These are phyloP conservation scores for Lasioglossum villosulum DNA, from an alignment of 2,888 invertebrate species.

Conservation along the genomic window DNA sequence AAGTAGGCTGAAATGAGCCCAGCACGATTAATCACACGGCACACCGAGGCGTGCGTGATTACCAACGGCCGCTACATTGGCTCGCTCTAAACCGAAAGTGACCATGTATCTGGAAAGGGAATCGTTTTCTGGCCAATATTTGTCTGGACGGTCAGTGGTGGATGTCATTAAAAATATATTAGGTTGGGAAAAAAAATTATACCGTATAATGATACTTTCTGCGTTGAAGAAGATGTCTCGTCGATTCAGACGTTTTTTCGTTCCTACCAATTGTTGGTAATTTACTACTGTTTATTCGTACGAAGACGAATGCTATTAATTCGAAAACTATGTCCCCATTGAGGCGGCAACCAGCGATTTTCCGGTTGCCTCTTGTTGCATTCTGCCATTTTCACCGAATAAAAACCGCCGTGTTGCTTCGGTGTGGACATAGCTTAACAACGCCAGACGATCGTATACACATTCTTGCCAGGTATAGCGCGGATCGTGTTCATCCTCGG, in stretches of 20 bases:
- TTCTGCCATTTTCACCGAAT: too few species aligned
- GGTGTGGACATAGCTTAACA: not conserved
- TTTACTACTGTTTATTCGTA: not conserved
- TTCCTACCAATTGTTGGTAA: not conserved
- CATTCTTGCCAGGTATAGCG: not conserved
- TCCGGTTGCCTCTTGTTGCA: not conserved
- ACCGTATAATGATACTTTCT: constrained; percentile 13
- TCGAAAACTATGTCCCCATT: not conserved
- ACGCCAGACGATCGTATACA: not conserved
- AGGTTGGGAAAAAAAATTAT: not conserved
- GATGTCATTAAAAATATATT: not conserved
- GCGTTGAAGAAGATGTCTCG: not conserved
- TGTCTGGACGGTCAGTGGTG: not conserved
- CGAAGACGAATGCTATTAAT: not conserved
- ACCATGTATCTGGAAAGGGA: not conserved
- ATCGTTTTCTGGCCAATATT: not conserved
- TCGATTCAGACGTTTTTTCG: not conserved
- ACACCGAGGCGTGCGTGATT: not conserved
- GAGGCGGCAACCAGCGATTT: not conserved
- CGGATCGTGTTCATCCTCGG: not conserved
- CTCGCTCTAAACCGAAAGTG: not conserved
- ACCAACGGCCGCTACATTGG: not conserved
- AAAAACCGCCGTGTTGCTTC: not conserved
- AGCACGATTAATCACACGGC: not conserved
- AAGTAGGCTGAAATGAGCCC: constrained; percentile 6